A percentile compares a stretch with the other conserved stretches of the same genome.
Evolutionary conservation across 2,888 invertebrate species (phyloP).

Genomic region (Polietes domitor): DNA sequence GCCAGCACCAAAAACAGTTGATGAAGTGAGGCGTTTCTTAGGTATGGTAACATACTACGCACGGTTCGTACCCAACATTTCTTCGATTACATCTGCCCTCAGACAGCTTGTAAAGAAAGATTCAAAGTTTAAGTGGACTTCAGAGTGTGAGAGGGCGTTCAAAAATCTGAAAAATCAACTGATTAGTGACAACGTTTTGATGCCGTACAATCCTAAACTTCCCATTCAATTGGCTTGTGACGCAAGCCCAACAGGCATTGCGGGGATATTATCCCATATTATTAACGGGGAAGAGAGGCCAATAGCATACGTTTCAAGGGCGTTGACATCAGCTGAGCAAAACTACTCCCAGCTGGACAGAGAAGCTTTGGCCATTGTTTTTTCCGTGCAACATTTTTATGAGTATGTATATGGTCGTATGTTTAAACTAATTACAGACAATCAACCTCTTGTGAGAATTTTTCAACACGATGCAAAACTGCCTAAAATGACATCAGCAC

Average conservation of each 20-base stretch:
- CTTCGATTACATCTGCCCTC: constrained; percentile 53
- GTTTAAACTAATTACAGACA: constrained; percentile 58
- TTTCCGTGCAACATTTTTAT: neutral
- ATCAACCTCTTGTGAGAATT: constrained; percentile 54
- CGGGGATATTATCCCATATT: constrained; percentile 57
- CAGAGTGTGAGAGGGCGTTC: constrained; percentile 43
- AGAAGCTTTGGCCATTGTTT: neutral
- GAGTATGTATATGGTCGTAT: constrained; percentile 31
- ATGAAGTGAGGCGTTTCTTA: constrained; percentile 59
- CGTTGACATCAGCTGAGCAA: constrained; percentile 49
- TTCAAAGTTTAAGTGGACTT: constrained; percentile 56
- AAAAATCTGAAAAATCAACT: constrained; percentile 22
- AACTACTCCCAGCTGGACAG: constrained; percentile 54
- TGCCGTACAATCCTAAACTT: constrained; percentile 54
- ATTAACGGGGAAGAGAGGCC: constrained; percentile 46
- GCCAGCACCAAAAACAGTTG: constrained; percentile 51
- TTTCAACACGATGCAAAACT: constrained; percentile 59
- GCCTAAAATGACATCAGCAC: too few species aligned
- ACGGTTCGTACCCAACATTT: constrained; percentile 59
- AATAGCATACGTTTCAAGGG: constrained; percentile 40
- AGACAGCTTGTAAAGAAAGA: constrained; percentile 47
- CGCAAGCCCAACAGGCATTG: constrained; percentile 61
- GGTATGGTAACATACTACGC: constrained; percentile 64
- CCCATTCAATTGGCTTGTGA: constrained; percentile 53
- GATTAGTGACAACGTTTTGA: constrained; percentile 31